Evolutionary conservation across 2,888 invertebrate species (phyloP).

Genomic region (Drosophila hamatofila): DNA sequence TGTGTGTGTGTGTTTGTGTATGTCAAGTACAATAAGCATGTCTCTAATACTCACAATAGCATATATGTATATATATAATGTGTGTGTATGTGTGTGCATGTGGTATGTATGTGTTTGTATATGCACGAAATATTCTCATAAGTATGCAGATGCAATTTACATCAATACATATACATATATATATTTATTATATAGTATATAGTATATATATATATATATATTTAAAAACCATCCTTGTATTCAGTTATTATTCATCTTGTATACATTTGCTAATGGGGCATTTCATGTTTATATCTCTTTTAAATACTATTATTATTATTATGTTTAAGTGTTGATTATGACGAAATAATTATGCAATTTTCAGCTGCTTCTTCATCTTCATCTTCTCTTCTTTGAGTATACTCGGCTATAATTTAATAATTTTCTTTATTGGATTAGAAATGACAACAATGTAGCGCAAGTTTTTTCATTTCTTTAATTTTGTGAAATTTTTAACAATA

Average conservation of each 20-base stretch:
- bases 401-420: slow-evolving; percentile 42
- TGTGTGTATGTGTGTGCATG: slow-evolving; percentile 15
- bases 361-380: background rate
- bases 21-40: slow-evolving; percentile 20
- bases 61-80: background rate
- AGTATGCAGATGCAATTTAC: slow-evolving; percentile 44
- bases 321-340: slow-evolving; percentile 38
- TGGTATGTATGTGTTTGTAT: slow-evolving; percentile 15
- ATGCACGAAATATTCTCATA: slow-evolving; percentile 49
- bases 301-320: slow-evolving; percentile 27
- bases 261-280: slow-evolving; percentile 56
- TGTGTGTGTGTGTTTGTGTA: slow-evolving; percentile 2
- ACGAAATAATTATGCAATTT: slow-evolving; percentile 43
- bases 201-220: slow-evolving; percentile 24
- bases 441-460: slow-evolving; percentile 75
- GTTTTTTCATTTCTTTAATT: slow-evolving; percentile 36
- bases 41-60: background rate
- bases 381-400: slow-evolving; percentile 30
- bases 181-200: slow-evolving; percentile 21
- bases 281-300: slow-evolving; percentile 27
- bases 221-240: slow-evolving; percentile 59
- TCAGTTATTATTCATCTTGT: slow-evolving; percentile 44
- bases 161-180: slow-evolving; percentile 21
- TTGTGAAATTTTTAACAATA: slow-evolving; percentile 48
- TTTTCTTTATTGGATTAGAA: slow-evolving; percentile 40